Evolutionary conservation across 2,113 vertebrate genomes (phyloP), one percentile per base, ranked within the genome.

Genomic region (Argyrosomus japonicus): DNA sequence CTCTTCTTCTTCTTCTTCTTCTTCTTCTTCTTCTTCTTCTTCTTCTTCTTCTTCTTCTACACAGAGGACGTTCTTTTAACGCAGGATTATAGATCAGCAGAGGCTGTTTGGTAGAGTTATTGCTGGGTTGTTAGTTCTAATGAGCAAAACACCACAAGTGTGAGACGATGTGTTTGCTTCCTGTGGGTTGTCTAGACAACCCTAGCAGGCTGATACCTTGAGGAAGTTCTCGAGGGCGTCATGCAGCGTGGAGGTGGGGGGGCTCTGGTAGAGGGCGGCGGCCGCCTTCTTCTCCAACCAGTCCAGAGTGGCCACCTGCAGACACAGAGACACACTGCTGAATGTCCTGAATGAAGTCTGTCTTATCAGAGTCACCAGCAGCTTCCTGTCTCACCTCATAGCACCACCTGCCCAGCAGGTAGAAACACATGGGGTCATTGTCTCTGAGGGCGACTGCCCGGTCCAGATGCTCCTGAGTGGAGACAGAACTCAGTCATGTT

Each of bases 151-250:
- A 32, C 32, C 32, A 36, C 32, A 36, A 36, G 32, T 36, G 32
- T 36, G 32, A 36, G 32, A 36, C 32, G 6, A 36, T 8, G 7
- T 36, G 6, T 36, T 36, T 36, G 36, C 36, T 36, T 36, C 36
- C 7, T 8, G 36, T 36, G 36, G 6, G 36, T 36, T 36, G 36
- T 36, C 36, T 36, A 36, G 7, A 40, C 36, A 40, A 40, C 3
- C 23, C 1, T n/a, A 64, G 12, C 1, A 32, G 15, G 17, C 19
- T 4, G 21, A 11, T 84, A 97, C 98, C 96, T 96, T 95, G 17
- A 98, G 91, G 87, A 99, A 98, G 88, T 96, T 97, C 67, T 97
- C 93, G 2, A 99, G 94, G 0, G 98, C 98, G 0, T 98, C 96
- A 11, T 96, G 90, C n/a, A 98, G 82, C 0, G 96, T 96, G 77